Evolutionary conservation across 2,888 invertebrate species (phyloP).

Genomic region (Lochmaea capreae): DNA sequence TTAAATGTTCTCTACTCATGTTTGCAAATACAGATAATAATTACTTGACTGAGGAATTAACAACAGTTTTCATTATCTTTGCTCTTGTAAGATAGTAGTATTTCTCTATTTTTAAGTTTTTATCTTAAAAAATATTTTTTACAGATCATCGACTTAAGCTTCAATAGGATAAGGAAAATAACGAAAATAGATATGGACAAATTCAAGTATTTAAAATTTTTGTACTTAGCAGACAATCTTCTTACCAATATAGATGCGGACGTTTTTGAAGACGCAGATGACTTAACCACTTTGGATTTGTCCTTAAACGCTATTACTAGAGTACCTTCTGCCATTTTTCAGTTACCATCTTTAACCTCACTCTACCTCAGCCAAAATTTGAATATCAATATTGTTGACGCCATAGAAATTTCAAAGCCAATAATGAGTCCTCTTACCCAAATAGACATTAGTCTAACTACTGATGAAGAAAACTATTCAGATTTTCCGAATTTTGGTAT

Average conservation of each 20-base stretch:
- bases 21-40: background rate
- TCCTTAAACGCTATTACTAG: conserved; percentile 56
- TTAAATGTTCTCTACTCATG: background rate
- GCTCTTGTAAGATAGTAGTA: background rate
- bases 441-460: conserved; percentile 59
- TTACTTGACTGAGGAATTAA: background rate
- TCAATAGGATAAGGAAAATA: conserved; percentile 60
- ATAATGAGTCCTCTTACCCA: conserved; percentile 58
- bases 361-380: conserved; percentile 60
- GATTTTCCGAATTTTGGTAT: conserved; percentile 57
- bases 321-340: conserved; percentile 59
- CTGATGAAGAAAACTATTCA: conserved; percentile 45
- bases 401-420: conserved; percentile 56
- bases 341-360: conserved; percentile 58
- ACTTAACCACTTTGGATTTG: conserved; percentile 58
- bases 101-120: background rate
- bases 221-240: conserved; percentile 62
- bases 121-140: conserved; percentile 23
- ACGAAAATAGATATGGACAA: conserved; percentile 54
- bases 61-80: background rate
- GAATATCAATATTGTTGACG: conserved; percentile 59
- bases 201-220: conserved; percentile 56
- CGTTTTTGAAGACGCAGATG: conserved; percentile 53
- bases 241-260: conserved; percentile 57
- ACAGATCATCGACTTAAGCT: conserved; percentile 59